These are phyloP conservation scores for Plectropomus leopardus DNA, from an alignment of 2,113 vertebrate species.

Conservation along the genomic window DNA sequence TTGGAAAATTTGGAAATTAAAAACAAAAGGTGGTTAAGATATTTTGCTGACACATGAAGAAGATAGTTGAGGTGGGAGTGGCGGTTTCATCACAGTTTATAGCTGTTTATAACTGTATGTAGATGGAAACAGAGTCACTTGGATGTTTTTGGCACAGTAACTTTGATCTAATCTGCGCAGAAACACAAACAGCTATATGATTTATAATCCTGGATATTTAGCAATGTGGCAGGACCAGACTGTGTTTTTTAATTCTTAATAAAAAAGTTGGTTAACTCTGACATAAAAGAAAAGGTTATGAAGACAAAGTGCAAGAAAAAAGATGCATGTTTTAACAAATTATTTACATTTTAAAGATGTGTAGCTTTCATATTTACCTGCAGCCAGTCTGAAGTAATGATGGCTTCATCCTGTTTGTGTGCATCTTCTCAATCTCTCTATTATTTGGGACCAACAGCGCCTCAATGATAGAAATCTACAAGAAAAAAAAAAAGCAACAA, in stretches of 20 bases:
- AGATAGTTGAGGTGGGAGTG: constrained; percentile 43
- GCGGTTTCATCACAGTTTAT: constrained; percentile 4
- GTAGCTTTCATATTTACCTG: not conserved
- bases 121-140: constrained; percentile 20
- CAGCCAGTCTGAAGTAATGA: no score
- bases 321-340: not conserved
- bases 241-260: not conserved
- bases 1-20: constrained; percentile 27
- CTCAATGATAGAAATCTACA: not conserved
- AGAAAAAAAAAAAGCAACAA: not conserved
- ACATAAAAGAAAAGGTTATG: not conserved
- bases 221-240: not conserved
- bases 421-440: not conserved
- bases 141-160: not conserved
- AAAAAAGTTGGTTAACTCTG: no score
- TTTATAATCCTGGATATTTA: not conserved
- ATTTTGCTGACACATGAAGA: constrained; percentile 34
- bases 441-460: not conserved
- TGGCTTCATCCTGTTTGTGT: not conserved
- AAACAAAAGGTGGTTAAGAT: constrained; percentile 11
- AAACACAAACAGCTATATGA: not conserved
- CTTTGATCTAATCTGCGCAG: no score
- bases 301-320: not conserved
- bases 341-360: no score
- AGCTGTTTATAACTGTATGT: not conserved